Percentiles rank a stretch among this genome's conserved stretches.
Evolutionary conservation across 2,888 invertebrate genomes (phyloP).

Genomic region (Lithophane leautieri): DNA sequence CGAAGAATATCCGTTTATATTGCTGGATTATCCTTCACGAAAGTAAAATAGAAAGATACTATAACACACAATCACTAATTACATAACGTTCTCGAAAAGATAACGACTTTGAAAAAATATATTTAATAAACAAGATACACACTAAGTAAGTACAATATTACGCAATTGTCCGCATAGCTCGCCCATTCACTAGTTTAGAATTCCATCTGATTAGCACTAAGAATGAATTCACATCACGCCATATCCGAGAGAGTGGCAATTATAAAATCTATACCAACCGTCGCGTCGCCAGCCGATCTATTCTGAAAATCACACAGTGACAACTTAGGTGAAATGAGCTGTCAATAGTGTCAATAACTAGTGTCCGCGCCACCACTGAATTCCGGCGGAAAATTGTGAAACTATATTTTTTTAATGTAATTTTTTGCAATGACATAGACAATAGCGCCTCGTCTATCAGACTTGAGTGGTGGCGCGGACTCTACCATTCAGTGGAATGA

Average conservation of each 20-base stretch:
- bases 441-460: too few species aligned
- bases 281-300: not conserved
- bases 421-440: too few species aligned
- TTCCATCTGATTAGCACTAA: constrained; percentile 9
- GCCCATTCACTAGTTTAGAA: constrained; percentile 28
- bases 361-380: too few species aligned
- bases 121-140: not conserved
- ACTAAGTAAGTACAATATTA: constrained; percentile 14
- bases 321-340: not conserved
- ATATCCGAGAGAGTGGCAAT: constrained; percentile 5
- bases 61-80: not conserved
- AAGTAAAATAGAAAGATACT: not conserved
- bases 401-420: too few species aligned
- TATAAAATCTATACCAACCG: constrained; percentile 23
- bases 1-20: not conserved
- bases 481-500: too few species aligned
- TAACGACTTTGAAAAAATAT: not conserved
- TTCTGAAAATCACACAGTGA: not conserved
- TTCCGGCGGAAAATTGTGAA: too few species aligned
- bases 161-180: constrained; percentile 15
- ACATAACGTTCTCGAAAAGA: not conserved
- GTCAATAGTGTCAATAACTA: not conserved
- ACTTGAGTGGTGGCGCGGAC: too few species aligned
- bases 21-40: not conserved
- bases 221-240: constrained; percentile 18